phyloP scores from a whole-genome alignment of 2,888 invertebrate genomes.

The Netelia melanura region DNA sequence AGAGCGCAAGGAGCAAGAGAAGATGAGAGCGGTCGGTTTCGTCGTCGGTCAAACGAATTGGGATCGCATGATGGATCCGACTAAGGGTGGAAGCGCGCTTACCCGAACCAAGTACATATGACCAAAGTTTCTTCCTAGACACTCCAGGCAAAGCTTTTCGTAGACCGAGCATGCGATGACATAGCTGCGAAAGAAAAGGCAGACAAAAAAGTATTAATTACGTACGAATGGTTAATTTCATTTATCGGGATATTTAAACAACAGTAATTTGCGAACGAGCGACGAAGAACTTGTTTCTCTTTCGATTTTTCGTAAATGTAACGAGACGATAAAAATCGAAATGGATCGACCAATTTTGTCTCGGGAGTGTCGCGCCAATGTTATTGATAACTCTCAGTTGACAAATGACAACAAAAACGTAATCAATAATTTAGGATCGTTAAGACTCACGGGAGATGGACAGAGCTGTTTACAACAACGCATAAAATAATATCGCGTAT shows the following conservation, averaged over 20 bases:
- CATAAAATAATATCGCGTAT: background rate
- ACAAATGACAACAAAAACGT: background rate
- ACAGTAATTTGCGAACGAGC: background rate
- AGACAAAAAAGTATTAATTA: constrained; percentile 17
- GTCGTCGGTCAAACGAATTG: constrained; percentile 99
- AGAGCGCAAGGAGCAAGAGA: constrained; percentile 95
- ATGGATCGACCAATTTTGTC: background rate
- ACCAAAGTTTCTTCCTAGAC: constrained; percentile 71
- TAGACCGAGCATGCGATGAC: constrained; percentile 57
- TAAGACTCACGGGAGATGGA: background rate
- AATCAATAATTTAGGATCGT: background rate
- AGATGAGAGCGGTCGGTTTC: constrained; percentile 97
- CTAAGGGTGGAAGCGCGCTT: constrained; percentile 94
- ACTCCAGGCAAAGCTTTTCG: constrained; percentile 67
- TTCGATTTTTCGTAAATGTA: background rate
- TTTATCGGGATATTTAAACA: background rate
- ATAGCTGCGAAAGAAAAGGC: constrained; percentile 19
- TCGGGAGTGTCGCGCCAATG: background rate
- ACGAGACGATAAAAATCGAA: background rate
- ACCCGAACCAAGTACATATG: constrained; percentile 97
- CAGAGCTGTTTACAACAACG: background rate
- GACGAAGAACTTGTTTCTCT: background rate
- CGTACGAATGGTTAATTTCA: background rate
- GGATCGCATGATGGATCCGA: constrained; percentile 97
- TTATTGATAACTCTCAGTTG: background rate